Base-by-base conservation (phyloP, 2,797 vertebrate genomes). In the Psittacula echo region DNA sequence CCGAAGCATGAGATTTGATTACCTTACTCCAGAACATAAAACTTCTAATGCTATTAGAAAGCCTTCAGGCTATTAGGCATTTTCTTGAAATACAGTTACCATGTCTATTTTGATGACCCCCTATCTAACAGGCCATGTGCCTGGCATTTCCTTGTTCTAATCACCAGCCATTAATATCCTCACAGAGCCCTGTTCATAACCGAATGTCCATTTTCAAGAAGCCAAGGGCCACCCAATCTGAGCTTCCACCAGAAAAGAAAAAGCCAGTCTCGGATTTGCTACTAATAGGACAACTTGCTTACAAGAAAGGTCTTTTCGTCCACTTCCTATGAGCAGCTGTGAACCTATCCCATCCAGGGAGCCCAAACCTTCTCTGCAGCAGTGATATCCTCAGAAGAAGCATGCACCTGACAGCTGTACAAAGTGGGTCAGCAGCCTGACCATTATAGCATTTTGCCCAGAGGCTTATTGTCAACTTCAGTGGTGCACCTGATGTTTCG, bases 111-210 rank as follows among this genome's bases (percentile, higher is more conserved):
- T 89, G 72, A 87, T 90, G 87, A 68, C 26, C 45, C 60, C 77
- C 75, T 90, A 27, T 32, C 37, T 56, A 93, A 87, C 53, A 83
- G 65, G 48, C 74, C 91, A 79, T 80, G 86, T 89, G 65, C 88
- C 90, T 89, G 67, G 70, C 91, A 94, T 82, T 96, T 94, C 80
- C 83, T 92, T 83, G 61, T 74, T 74, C 80, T 93, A 80, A 93
- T 92, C 66, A 83, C 51, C 61, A 77, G 20, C 53, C 53, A 70
- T 95, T 94, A 89, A 62, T 85, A 80, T 80, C 67, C 85, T 85
- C 72, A 80, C 78, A 53, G 18, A 93, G 21, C 30, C 51, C 18
- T 83, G 74, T 39, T 87, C 61, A 26, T 51, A 92, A 50, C 39
- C 37, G 65, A 45, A 82, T 37, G 22, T 29, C 45, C 24, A 11